These are phyloP conservation scores for Pantala flavescens DNA, from an alignment of 1,140 invertebrate genomes.

Conservation along the genomic window DNA sequence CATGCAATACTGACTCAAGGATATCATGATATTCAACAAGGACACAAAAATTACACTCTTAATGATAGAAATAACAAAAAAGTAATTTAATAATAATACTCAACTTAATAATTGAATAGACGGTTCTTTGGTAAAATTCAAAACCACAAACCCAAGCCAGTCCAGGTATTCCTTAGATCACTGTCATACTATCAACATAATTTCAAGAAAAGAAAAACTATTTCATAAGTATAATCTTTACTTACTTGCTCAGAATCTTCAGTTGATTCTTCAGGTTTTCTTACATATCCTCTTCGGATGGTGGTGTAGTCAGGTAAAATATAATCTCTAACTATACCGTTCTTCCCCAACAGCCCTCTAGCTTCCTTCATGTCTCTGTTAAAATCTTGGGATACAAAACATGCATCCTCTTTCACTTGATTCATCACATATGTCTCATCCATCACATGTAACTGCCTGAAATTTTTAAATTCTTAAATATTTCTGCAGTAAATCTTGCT, in stretches of 20 bases:
- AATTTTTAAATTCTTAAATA: background rate
- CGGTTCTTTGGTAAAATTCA: too few relatives aligned
- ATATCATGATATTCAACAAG: too few relatives aligned
- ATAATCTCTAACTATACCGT: constrained; percentile 76
- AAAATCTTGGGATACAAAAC: constrained; percentile 85
- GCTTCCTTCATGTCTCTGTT: constrained; percentile 72
- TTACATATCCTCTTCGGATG: constrained; percentile 68
- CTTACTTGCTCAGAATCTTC: constrained; percentile 48
- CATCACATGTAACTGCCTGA: constrained; percentile 91
- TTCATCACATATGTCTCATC: constrained; percentile 99
- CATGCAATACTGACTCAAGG: too few relatives aligned
- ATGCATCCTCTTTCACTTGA: constrained; percentile 96
- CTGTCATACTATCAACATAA: too few relatives aligned
- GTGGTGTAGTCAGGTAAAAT: constrained; percentile 91
- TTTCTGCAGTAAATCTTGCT: background rate
- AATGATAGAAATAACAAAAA: too few relatives aligned
- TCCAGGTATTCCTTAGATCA: too few relatives aligned
- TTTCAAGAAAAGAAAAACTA: too few relatives aligned
- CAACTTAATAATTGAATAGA: too few relatives aligned
- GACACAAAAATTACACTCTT: too few relatives aligned
- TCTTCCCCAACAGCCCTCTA: constrained; percentile 44
- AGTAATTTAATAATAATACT: too few relatives aligned
- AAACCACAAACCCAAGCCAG: too few relatives aligned
- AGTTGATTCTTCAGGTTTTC: constrained; percentile 43
- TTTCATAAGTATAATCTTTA: background rate